Evolutionary conservation across 2,113 vertebrate species (phyloP), one percentile per base, ranked within the genome.

Genomic region (Mirza zaza): DNA sequence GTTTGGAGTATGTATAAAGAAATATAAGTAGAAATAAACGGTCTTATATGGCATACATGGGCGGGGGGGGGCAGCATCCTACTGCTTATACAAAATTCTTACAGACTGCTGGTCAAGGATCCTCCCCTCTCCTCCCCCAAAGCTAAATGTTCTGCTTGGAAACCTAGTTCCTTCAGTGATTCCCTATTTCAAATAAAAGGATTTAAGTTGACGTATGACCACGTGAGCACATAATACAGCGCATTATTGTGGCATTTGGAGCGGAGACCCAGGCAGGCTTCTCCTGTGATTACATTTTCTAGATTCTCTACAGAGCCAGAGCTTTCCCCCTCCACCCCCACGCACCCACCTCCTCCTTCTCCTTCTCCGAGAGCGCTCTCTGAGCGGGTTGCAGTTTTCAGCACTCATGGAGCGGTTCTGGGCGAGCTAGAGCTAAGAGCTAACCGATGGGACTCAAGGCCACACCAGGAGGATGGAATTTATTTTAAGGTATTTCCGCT

Each of bases 401-500:
- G 97, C 95, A 96, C 98, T 98, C 98, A 99, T 98, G 98, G 98
- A 98, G 98, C 98, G 81, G 97, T 98, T 98, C 98, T 98, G 98
- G 98, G 97, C 96, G 93, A 98, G 97, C 52, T 55, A 55, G 52
- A 55, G 52, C 98, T 98, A 98, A 97, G 52, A 55, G 52, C 98
- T 98, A 98, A 97, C 98, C 84, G 98, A 98, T 98, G 98, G 98
- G 98, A 98, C 97, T 97, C 95, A 95, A 99, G 98, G 98, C 98
- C 98, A 98, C 98, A 97, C 98, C 98, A 97, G 98, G 99, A 99
- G 99, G 99, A 99, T 99, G 99, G 99, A 99, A 99, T 99, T 99
- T 99, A 99, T 99, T 99, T 99, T 99, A 99, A 99, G 99, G 99
- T 99, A 99, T 99, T 99, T 99, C 99, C 99, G 99, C 98, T 99